Evolutionary conservation across 2,113 vertebrate genomes (phyloP), one percentile per base, ranked within the genome.

Genomic region (Vombatus ursinus): DNA sequence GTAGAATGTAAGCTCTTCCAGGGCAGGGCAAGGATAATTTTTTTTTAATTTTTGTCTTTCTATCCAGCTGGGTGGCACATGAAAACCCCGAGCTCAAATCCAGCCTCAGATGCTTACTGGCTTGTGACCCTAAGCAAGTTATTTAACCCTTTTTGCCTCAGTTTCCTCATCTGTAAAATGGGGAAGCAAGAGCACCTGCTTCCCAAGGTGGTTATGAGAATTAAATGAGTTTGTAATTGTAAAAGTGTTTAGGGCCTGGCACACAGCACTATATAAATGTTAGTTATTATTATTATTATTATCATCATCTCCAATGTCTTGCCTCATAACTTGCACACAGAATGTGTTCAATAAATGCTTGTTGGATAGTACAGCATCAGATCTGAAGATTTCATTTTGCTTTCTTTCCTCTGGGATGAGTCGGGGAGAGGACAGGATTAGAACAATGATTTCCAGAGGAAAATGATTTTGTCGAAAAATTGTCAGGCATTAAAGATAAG

Each of bases 131-230:
- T 90, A 52, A 50, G 53, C 47, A 92, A 96, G 94, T 94, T 9
- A 52, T 0, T 8, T 44, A 92, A 77, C 12, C 11, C 95, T 89
- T 9, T 77, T 84, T 94, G 53, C 23, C 0, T 96, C 24, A 93
- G 8, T 84, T 92, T 94, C 89, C 68, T 93, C 22, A 91, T 92
- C 47, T 53, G 89, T 89, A 11, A 94, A 53, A 92, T 89, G 53
- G 8, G 53, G 37, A 77, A n/a, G n/a, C 94, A 94, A 37, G 89
- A 89, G 49, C 54, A 90, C 25, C 44, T 1, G 50, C 2, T 4
- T 77, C 48, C 48, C 44, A 49, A 49, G 52, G 49, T 94, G 89
- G 91, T 68, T 37, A 90, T 89, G 47, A 96, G 0, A 25, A 92
- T 44, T 52, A 48, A 22, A 68, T 37, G 2, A 84, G 68, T 23